These are phyloP conservation scores for Metopolophium dirhodum DNA, from an alignment of 1,140 invertebrate genomes.

Conservation along the genomic window DNA sequence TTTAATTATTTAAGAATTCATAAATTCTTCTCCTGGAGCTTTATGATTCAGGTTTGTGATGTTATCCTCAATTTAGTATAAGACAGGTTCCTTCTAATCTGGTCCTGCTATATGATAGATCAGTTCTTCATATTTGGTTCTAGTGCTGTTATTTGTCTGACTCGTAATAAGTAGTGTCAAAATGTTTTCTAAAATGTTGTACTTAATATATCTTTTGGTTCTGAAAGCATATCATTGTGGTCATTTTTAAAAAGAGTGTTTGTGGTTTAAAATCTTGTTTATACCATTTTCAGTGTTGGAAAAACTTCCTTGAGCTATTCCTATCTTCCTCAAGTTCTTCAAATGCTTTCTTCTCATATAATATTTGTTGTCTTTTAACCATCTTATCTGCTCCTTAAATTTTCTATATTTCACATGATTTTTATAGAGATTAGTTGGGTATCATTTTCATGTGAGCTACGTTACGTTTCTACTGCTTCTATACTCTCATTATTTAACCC, in stretches of 20 bases:
- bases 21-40: neutral
- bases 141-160: neutral
- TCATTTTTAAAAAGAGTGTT: too few species aligned
- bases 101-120: neutral
- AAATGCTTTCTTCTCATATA: too few species aligned
- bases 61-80: neutral
- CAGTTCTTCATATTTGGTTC: neutral
- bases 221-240: too few species aligned
- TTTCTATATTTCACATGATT: neutral
- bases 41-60: neutral
- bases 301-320: too few species aligned
- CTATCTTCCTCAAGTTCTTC: too few species aligned
- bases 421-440: neutral
- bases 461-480: neutral
- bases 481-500: neutral
- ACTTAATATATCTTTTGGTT: too few species aligned
- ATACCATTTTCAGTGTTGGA: too few species aligned
- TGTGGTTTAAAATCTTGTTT: too few species aligned
- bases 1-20: neutral
- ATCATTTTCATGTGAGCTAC: neutral
- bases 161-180: neutral
- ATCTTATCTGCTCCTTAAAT: too few species aligned
- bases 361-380: too few species aligned
- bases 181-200: neutral
- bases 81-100: neutral